Percentiles rank a stretch among this genome's conserved stretches.
phyloP scores from a whole-genome alignment of 2,797 vertebrate species.

The Prunella strophiata region DNA sequence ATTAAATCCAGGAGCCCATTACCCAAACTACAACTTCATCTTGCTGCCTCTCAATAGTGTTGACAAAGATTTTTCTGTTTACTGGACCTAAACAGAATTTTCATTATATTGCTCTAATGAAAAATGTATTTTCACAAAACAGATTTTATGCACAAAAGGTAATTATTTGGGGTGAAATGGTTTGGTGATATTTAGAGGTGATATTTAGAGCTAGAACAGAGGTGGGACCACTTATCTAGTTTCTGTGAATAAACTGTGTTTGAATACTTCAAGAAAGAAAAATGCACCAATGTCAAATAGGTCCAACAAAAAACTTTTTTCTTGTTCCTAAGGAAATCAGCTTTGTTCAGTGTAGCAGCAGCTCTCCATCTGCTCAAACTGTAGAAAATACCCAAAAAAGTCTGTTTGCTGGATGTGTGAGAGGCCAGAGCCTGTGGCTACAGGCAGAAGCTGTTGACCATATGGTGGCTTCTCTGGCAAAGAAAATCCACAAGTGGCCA shows the following conservation, averaged over 20 bases:
- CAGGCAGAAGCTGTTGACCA: neutral
- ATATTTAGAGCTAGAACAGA: neutral
- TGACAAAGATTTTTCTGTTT: neutral
- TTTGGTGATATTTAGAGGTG: fast-evolving
- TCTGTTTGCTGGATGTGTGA: neutral
- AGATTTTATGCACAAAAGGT: neutral
- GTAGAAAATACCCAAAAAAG: neutral
- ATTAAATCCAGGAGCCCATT: neutral
- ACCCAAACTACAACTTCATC: neutral
- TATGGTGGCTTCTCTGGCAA: neutral
- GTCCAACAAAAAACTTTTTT: neutral
- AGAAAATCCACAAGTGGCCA: neutral
- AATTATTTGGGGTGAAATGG: neutral
- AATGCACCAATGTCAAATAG: neutral
- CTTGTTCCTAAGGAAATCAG: neutral
- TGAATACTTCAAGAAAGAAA: neutral
- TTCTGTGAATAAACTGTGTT: neutral
- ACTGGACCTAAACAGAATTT: neutral
- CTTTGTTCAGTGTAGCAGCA: neutral
- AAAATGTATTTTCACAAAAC: neutral
- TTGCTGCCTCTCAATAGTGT: neutral
- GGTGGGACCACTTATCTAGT: neutral
- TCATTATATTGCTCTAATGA: neutral
- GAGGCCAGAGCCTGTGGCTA: neutral
- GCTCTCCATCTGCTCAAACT: neutral